These are phyloP conservation scores for Thecophora atra DNA, from an alignment of 2,888 invertebrate species.

Conservation along the genomic window DNA sequence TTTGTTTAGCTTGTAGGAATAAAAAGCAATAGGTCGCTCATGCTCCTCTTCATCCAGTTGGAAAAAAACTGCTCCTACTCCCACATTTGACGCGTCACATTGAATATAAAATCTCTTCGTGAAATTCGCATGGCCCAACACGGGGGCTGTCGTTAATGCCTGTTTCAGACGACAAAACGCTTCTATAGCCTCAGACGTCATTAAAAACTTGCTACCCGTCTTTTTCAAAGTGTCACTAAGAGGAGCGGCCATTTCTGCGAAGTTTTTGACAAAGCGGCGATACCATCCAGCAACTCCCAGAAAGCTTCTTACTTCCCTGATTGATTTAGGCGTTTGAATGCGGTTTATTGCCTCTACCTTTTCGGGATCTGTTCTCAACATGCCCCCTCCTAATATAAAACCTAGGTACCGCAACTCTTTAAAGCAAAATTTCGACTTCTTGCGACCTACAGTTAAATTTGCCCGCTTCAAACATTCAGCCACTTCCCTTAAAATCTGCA, in stretches of 20 bases:
- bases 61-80: not conserved
- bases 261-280: not conserved
- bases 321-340: not conserved
- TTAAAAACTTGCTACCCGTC: not conserved
- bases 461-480: not conserved
- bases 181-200: conserved; percentile 5
- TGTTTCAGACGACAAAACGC: not conserved
- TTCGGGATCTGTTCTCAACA: too few species aligned
- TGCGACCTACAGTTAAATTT: not conserved
- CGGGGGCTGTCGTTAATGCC: conserved; percentile 21
- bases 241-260: not conserved
- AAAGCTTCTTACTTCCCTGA: not conserved
- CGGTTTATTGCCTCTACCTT: not conserved
- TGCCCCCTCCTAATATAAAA: not conserved
- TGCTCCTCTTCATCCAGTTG: not conserved
- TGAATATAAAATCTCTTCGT: not conserved
- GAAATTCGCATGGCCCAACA: not conserved
- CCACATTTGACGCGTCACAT: not conserved
- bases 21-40: too few species aligned
- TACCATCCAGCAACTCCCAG: conserved; percentile 2
- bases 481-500: not conserved
- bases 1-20: conserved; percentile 6
- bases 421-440: conserved; percentile 1
- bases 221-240: not conserved
- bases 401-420: conserved; percentile 39